These are phyloP conservation scores for Bombus consobrinus DNA, from an alignment of 1,140 invertebrate species.

Conservation along the genomic window DNA sequence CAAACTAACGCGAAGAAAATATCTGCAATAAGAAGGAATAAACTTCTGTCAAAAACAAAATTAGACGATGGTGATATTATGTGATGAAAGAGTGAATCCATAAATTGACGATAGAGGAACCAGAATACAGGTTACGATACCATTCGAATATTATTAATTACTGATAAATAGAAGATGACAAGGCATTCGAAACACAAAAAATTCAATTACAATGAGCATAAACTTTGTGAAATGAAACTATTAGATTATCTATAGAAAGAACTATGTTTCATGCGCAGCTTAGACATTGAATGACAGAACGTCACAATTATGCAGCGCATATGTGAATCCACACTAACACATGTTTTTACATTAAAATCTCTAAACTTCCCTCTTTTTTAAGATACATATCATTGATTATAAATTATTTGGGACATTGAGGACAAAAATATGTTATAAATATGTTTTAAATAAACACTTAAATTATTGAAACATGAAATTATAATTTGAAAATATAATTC, in stretches of 20 bases:
- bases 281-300: not conserved
- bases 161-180: not conserved
- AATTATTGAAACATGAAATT: not conserved
- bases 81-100: not conserved
- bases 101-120: not conserved
- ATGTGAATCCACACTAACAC: not conserved
- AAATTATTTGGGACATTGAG: not conserved
- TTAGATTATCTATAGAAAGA: not conserved
- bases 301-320: not conserved
- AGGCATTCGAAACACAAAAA: not conserved
- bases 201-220: not conserved
- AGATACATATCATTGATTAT: not conserved
- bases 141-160: not conserved
- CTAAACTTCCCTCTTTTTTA: not conserved
- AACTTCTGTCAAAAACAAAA: not conserved
- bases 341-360: not conserved
- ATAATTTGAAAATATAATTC: not conserved
- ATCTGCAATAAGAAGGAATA: slow-evolving; percentile 16
- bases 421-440: not conserved
- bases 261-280: not conserved
- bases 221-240: not conserved
- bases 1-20: not conserved
- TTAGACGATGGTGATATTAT: not conserved
- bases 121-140: slow-evolving; percentile 8
- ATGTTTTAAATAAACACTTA: not conserved